These are phyloP conservation scores for Mimachlamys varia DNA, from an alignment of 2,888 invertebrate genomes.

Conservation along the genomic window DNA sequence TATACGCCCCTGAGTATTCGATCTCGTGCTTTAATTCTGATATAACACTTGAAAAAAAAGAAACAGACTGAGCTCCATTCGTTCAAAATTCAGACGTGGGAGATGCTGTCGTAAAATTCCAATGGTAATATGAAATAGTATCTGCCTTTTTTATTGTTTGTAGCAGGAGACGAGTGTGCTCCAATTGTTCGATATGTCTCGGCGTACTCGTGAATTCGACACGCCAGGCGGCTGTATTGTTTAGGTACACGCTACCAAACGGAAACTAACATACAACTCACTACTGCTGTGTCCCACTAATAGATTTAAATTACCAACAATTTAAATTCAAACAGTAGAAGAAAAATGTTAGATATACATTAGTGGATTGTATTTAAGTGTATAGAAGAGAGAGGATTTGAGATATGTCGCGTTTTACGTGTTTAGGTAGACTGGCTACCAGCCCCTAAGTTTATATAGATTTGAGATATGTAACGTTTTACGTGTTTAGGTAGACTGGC, in stretches of 20 bases:
- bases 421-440: no score
- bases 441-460: no score
- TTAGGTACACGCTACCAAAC: background rate
- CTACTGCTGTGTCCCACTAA: no score
- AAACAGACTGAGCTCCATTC: background rate
- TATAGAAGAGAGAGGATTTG: no score
- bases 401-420: no score
- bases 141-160: slow-evolving; percentile 9
- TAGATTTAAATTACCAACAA: no score
- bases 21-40: background rate
- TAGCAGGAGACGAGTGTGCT: background rate
- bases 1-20: background rate
- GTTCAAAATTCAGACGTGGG: background rate
- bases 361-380: no score
- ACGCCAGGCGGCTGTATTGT: background rate
- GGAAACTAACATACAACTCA: no score
- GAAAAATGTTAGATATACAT: no score
- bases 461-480: no score
- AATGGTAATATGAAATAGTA: background rate
- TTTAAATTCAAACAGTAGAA: no score
- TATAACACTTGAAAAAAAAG: background rate
- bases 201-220: background rate
- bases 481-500: no score
- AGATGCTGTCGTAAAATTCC: background rate
- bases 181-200: background rate